Evolutionary conservation across 2,888 invertebrate genomes (phyloP).

Genomic region (Limnephilus auricula): DNA sequence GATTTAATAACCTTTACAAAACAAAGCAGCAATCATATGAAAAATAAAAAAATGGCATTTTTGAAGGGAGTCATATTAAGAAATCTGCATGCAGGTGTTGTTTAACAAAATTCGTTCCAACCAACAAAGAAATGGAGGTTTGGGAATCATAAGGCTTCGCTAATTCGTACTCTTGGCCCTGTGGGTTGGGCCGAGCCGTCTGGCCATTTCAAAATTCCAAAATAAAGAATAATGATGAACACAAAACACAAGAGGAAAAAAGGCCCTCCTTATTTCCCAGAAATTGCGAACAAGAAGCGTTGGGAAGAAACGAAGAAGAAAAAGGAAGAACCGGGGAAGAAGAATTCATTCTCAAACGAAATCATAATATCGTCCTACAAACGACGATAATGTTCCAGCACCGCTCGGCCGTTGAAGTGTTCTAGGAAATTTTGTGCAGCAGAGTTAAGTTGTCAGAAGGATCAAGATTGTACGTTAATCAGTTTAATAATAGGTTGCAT

Average conservation of each 20-base stretch:
- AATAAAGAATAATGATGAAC: background rate
- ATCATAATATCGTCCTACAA: background rate
- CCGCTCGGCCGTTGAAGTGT: background rate
- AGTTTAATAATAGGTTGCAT: background rate
- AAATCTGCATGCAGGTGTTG: background rate
- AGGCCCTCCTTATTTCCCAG: background rate
- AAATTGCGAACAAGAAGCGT: background rate
- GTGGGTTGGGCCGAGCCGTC: background rate
- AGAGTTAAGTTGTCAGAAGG: background rate
- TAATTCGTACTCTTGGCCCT: background rate
- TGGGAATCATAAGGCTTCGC: background rate
- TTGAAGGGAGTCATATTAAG: background rate
- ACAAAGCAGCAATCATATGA: background rate
- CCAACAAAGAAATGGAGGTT: background rate
- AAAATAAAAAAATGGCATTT: background rate
- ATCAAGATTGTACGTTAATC: background rate
- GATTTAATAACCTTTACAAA: background rate
- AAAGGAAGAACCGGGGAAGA: background rate
- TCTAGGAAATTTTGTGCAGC: background rate
- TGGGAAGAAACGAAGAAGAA: background rate
- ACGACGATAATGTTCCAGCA: background rate
- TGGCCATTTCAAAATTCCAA: background rate
- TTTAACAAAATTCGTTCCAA: background rate
- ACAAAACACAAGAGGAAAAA: background rate
- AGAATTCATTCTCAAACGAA: background rate